Base-by-base conservation (phyloP, 2,113 vertebrate species). In the Oxygymnocypris stewartii region DNA sequence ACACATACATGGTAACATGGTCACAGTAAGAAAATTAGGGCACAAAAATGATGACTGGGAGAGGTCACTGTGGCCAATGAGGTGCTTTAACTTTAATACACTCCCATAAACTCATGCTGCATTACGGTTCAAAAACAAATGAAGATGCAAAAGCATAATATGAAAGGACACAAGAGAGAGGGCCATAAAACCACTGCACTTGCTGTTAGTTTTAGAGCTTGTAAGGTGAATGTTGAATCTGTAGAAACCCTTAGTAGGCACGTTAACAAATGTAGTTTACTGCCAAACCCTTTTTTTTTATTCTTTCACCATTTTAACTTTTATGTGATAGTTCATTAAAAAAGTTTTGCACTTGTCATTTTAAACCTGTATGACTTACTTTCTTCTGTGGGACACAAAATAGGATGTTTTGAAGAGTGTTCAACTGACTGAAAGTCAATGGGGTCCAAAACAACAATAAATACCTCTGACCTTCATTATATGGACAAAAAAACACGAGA, bases 61-160 rank as follows among this genome's bases (percentile, higher is more conserved):
- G 28, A 51, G 51, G 16, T 74, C 37, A 84, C 35, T 76, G 65
- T 74, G 44, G 54, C 42, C 59, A 35, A 65, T 42, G 1, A 81
- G 11, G 37, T 77, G 61, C 25, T 77, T 88, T 82, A 80, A 40
- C 51, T 79, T 86, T 79, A 79, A 35, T 61, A 40, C 47, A 82
- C 9, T 49, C 59, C 59, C 23, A 57, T 77, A 47, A 88, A 59
- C 78, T 73, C 28, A 83, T 63, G 42, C 79, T 88, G 84, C 59
- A 63, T 25, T 75, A 67, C 12, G 25, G 25, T 85, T 71, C 86
- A 90, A 90, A 89, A 28, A 87, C 85, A 88, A 85, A 88, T 49
- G 88, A 40, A 86, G 61, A 80, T 86, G 76, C 28, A 86, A 79
- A 89, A 74, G 87, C 37, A 11, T 65, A 90, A 86, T 73, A 82